Conservation (phyloP, 2,888 invertebrate species). For the Sussaba pulchella region DNA sequence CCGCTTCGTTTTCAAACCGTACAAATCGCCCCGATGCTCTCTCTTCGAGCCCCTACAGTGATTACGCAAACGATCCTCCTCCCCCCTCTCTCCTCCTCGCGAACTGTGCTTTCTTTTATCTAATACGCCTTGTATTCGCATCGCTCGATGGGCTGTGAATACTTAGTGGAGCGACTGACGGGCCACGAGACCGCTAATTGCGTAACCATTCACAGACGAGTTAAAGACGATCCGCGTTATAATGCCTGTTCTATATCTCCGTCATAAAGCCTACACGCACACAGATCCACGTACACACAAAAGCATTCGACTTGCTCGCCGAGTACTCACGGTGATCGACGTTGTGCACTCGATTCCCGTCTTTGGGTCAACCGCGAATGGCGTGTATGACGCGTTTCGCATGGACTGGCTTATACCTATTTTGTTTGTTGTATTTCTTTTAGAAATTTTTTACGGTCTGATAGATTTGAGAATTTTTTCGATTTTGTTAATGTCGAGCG, state of each 20-base stretch:
- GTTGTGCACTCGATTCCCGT: background rate
- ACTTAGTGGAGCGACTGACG: constrained; percentile 44
- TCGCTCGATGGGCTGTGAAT: constrained; percentile 39
- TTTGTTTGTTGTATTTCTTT: background rate
- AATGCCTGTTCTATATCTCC: background rate
- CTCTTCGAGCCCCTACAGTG: constrained; percentile 15
- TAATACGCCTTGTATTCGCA: constrained; percentile 54
- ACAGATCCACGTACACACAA: background rate
- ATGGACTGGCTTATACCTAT: background rate
- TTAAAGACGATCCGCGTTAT: constrained; percentile 15
- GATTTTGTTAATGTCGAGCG: too few relatives aligned
- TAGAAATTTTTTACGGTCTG: too few relatives aligned
- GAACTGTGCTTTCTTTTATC: constrained; percentile 60
- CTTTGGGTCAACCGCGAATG: constrained; percentile 1
- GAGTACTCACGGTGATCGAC: background rate
- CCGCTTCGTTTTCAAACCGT: constrained; percentile 60
- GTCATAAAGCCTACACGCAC: background rate
- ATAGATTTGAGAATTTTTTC: too few relatives aligned
- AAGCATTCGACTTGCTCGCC: background rate
- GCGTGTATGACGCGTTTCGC: background rate
- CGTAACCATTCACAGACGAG: constrained; percentile 45
- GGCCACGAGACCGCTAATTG: constrained; percentile 54
- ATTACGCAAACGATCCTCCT: constrained; percentile 15
- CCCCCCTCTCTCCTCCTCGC: constrained; percentile 11
- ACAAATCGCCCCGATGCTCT: constrained; percentile 50